Base-by-base conservation (phyloP, 2,113 vertebrate species). In the Hippopotamus amphibius region DNA sequence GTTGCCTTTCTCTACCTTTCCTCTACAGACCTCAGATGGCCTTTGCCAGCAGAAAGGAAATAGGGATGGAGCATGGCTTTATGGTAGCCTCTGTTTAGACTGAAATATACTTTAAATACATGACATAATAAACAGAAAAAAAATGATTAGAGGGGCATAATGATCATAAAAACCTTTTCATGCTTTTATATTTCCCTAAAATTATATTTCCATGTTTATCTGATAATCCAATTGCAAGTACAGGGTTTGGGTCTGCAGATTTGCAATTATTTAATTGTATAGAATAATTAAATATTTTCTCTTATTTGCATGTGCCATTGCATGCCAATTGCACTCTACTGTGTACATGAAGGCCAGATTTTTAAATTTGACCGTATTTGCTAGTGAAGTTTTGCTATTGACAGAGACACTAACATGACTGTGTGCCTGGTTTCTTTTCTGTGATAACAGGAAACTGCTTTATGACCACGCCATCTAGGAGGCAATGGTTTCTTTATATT, bases 271-370 rank as follows among this genome's bases (percentile, higher is more conserved):
- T 90, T 77, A 90, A 66, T 46, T 82, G 0, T 71, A 69, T 3
- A 76, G 41, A 50, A 88, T 85, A 81, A 91, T 85, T 84, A 93
- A 93, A 88, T 43, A 43, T 88, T 79, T 66, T 9, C 28, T 72
- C 92, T 66, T 91, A 87, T 69, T 82, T 93, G 10, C n/a, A 30
- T 82, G 79, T 85, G 83, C 30, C 53, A 72, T 66, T 95, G n/a
- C 57, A 74, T 74, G 30, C 19, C 90, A 87, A 79, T 61, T 48
- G 5, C 1, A 66, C 37, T 8, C 13, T 48, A 48, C 16, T 76
- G 17, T 85, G 26, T 79, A 90, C 84, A 43, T 77, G n/a, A 80
- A 90, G 33, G 66, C 90, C 81, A 96, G 33, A 93, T 71, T 81
- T 74, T 87, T 22, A 93, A 81, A 88, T 90, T 4, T 80, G 65